Base-by-base conservation (phyloP, 2,797 vertebrate genomes). In the Cynodonichthys magdalenae region DNA sequence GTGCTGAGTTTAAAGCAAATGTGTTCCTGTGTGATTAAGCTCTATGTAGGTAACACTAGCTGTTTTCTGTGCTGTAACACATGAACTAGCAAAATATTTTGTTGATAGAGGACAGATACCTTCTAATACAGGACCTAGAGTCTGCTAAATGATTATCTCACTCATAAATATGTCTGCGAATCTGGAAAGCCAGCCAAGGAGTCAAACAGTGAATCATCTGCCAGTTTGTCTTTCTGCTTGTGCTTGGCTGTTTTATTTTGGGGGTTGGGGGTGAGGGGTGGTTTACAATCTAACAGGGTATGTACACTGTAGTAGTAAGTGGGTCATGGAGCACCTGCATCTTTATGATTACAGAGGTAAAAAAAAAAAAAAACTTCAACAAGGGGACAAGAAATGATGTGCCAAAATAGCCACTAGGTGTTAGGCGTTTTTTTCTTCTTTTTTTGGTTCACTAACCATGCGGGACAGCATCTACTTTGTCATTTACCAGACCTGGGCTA, bases 301-400 rank as follows among this genome's bases (percentile, higher is more conserved):
- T 45, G 54, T 65, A 57, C 45, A 53, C 29, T 60, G 20, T 73
- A 71, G 68, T 75, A 80, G 66, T 77, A 86, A 87, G 62, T 88
- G 74, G 89, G 83, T 79, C 84, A 79, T 69, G 87, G 69, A 79
- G 86, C 74, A 77, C 70, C 70, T 82, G 58, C 60, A 60, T 65
- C 52, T 53, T 76, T 76, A 71, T 81, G 75, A 84, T 69, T 85
- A 73, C 69, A 19, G 63, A 83, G 59, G 63, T 81, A 78, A 78
- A 71, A 80, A 71, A 54, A 88, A 54, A 80, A 71, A 80, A 72
- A 50, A 89, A 53, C 62, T 69, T 63, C 54, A 71, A 67, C 50
- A 47, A 41, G 48, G 54, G 62, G 45, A 52, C 36, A 63, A 53
- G 42, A 65, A 47, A 61, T 59, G 56, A 62, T 55, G 60, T 68